Evolutionary conservation across 2,113 vertebrate genomes (phyloP).

Genomic region (Platanista minor): DNA sequence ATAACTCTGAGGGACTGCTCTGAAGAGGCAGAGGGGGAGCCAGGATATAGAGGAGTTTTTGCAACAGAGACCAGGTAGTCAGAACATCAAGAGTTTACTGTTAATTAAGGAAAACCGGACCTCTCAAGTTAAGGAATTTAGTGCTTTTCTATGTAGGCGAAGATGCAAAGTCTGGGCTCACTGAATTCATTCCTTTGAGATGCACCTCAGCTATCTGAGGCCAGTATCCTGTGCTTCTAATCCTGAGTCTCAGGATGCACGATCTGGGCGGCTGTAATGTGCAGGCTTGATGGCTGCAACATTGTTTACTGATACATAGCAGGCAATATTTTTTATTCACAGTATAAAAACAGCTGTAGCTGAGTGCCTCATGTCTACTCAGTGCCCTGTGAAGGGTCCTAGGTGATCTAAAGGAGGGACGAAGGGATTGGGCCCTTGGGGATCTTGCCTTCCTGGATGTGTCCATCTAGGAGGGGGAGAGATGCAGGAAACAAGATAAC

Average conservation of each 20-base stretch:
- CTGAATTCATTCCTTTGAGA: neutral
- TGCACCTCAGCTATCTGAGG: fast-evolving
- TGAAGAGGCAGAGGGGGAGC: neutral
- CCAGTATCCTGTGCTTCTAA: neutral
- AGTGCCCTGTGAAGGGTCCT: neutral
- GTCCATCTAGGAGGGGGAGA: neutral
- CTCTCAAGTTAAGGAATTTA: neutral
- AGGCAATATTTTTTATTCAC: neutral
- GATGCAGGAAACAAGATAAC: neutral
- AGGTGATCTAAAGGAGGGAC: neutral
- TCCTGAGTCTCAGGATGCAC: neutral
- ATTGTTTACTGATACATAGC: neutral
- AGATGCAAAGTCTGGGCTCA: neutral
- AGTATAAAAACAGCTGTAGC: neutral
- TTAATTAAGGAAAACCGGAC: neutral
- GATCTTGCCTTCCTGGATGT: too few species aligned
- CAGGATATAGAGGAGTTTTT: neutral
- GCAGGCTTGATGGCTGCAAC: neutral
- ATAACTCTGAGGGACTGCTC: neutral
- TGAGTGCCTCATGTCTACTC: neutral
- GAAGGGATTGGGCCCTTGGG: neutral
- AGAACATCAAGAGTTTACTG: neutral
- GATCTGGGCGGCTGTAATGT: neutral
- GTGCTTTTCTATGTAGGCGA: neutral
- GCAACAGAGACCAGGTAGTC: neutral